Conservation (phyloP, 2,113 vertebrate species). For the Columbina picui region DNA sequence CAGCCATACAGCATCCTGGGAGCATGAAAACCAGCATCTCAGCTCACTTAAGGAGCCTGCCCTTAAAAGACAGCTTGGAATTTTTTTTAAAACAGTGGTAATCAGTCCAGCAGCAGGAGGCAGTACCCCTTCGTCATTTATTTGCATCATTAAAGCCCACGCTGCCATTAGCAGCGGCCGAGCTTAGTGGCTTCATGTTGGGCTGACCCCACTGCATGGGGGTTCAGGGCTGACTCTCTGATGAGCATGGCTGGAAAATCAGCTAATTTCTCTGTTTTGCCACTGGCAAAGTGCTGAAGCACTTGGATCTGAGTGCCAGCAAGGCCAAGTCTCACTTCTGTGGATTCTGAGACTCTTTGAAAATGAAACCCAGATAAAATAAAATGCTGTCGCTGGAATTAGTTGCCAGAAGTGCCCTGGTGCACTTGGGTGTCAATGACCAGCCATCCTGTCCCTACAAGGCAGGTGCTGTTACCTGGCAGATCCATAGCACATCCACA, state of each 20-base stretch:
- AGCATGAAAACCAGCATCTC: not conserved
- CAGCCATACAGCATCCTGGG: fast-evolving
- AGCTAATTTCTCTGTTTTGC: not conserved
- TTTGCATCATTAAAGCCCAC: not conserved
- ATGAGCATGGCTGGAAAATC: not conserved
- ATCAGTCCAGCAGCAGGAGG: not conserved
- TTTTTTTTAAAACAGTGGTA: not conserved
- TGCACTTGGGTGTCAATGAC: fast-evolving
- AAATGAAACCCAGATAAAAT: not conserved
- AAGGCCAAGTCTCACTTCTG: not conserved
- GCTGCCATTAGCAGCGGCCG: fast-evolving
- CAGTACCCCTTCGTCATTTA: not conserved
- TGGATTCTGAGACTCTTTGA: not conserved
- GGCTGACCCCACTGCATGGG: fast-evolving
- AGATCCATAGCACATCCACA: fast-evolving
- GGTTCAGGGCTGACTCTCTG: not conserved
- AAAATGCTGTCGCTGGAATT: not conserved
- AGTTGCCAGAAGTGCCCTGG: not conserved
- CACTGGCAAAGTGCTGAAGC: not conserved
- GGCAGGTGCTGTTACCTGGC: fast-evolving
- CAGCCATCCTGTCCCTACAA: not conserved
- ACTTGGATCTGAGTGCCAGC: not conserved
- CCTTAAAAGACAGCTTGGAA: not conserved
- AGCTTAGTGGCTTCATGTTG: not conserved
- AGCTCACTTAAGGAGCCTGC: not conserved